Base-by-base conservation (phyloP, 2,888 invertebrate species). In the Ommatoiulus sabulosus region DNA sequence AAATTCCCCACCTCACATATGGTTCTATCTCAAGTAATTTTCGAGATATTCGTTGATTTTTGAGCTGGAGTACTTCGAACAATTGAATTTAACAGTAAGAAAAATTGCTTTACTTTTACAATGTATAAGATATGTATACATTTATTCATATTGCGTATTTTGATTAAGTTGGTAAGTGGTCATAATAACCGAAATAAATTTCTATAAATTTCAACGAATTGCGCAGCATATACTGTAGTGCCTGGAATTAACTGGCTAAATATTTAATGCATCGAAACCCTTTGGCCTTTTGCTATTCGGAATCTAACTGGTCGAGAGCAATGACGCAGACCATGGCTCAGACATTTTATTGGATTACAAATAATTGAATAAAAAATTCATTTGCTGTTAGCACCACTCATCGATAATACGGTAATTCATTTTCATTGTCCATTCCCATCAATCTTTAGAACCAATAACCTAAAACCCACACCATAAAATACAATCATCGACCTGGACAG, bases 261-360 rank as follows among this genome's bases (percentile, higher is more conserved):
- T 63, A 63, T 63, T 63, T 63, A 3, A 63, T 63, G 3, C 15
- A 12, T 2, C n/a, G 17, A 3, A 12, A 12, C 63, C 17, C 63
- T 63, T 63, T 63, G 63, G n/a, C 63, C 63, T 63, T 63, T n/a
- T 17, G 63, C 3, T n/a, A 63, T 63, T 7, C n/a, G 63, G n/a
- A n/a, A n/a, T 2, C n/a, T n/a, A 3, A 63, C n/a, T 63, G 63
- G 63, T 63, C n/a, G 2, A 20, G 0, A n/a, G 20, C 4, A n/a
- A 12, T n/a, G 63, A 12, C 0, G 17, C 63, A 63, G n/a, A 63
- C 63, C 17, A 63, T 63, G 63, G 63, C 1, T 63, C 63, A 63
- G 63, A 63, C 63, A n/a, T 63, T 63, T 12, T 6, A 63, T 63
- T n/a, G 63, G n/a, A 63, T n/a, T 63, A 63, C 63, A 63, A 63